Conservation (phyloP, 2,888 invertebrate genomes). For the Pharmacophagus antenor region DNA sequence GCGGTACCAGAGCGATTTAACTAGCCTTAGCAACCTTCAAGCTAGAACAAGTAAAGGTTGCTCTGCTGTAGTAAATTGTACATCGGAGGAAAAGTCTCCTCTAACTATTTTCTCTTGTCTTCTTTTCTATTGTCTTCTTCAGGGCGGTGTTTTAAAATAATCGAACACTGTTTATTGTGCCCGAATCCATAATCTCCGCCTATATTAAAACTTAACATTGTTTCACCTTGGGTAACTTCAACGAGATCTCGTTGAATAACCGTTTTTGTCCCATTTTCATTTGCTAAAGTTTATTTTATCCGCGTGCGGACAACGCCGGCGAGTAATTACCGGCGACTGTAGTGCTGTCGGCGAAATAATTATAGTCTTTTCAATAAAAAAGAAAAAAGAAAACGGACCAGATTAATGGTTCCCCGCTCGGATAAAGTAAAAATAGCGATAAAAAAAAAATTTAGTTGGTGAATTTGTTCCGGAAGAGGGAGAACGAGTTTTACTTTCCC, state of each 20-base stretch:
- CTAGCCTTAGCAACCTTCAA: no score
- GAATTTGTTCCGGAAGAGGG: slow-evolving; percentile 8
- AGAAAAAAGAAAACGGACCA: slow-evolving; percentile 8
- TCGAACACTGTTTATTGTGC: no score
- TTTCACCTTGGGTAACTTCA: no score
- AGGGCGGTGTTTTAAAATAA: no score
- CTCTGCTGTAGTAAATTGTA: no score
- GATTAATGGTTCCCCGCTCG: slow-evolving; percentile 21
- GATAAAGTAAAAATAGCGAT: slow-evolving; percentile 3
- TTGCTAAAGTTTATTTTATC: neutral
- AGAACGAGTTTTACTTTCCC: slow-evolving; percentile 10
- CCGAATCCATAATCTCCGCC: neutral
- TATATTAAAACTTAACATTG: neutral
- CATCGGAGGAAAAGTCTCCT: no score
- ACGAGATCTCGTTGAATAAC: neutral
- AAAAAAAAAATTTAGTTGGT: neutral
- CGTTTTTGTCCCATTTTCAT: neutral
- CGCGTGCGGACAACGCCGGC: neutral
- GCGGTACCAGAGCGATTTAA: no score
- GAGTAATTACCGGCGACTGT: slow-evolving; percentile 8
- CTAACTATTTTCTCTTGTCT: no score
- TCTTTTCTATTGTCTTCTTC: no score
- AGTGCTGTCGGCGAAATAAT: slow-evolving; percentile 14
- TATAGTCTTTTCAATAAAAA: slow-evolving; percentile 17
- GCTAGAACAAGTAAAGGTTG: no score